These are phyloP conservation scores for Daboia siamensis DNA, from an alignment of 2,113 vertebrate genomes.

Conservation along the genomic window DNA sequence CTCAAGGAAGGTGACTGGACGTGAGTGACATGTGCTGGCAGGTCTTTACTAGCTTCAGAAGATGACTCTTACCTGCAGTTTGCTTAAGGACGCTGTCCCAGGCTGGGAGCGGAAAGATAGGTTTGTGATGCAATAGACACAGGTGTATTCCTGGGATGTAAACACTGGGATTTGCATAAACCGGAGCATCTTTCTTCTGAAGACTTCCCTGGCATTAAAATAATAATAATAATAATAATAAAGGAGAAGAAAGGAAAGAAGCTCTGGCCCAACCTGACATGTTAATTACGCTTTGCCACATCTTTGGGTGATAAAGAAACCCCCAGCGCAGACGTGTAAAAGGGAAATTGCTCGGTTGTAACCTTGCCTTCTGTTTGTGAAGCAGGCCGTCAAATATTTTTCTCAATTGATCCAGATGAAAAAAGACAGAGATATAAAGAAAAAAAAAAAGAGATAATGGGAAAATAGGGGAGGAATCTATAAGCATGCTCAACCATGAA, in stretches of 20 bases:
- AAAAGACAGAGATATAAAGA: no score
- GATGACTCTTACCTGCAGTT: constrained; percentile 41
- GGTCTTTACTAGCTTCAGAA: background rate
- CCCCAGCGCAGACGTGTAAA: constrained; percentile 53
- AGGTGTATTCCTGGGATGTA: constrained; percentile 57
- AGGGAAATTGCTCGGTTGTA: constrained; percentile 55
- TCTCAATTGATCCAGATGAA: no score
- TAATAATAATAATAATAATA: background rate
- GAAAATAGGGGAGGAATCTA: background rate
- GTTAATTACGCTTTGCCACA: constrained; percentile 59
- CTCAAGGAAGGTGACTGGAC: constrained; percentile 40
- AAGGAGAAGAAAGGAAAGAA: background rate
- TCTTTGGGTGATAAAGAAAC: constrained; percentile 54
- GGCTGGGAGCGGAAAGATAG: background rate
- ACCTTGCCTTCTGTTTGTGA: background rate
- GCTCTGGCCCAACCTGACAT: constrained; percentile 15
- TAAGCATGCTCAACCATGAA: no score
- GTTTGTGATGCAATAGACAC: constrained; percentile 13
- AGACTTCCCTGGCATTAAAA: constrained; percentile 53
- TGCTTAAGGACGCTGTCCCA: background rate
- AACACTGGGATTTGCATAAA: constrained; percentile 53
- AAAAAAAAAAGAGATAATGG: background rate
- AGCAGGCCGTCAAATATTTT: background rate
- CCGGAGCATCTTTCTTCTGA: constrained; percentile 47
- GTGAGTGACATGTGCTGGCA: constrained; percentile 40